Conservation (phyloP, 2,888 invertebrate genomes). For the Agrochola macilenta region DNA sequence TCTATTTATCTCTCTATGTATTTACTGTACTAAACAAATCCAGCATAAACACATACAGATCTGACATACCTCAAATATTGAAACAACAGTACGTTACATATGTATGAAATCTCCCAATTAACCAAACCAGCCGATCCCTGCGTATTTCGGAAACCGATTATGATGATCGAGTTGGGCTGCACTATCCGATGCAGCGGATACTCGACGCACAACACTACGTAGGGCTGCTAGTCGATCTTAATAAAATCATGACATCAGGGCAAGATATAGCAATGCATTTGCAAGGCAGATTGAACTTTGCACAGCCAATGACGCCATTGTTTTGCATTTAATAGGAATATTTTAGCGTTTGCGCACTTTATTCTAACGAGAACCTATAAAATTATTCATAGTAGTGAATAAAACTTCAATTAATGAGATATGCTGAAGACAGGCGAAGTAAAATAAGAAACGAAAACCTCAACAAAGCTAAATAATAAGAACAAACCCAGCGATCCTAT, state of each 20-base stretch:
- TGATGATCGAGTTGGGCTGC: constrained; percentile 35
- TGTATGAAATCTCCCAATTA: constrained; percentile 18
- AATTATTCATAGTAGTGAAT: background rate
- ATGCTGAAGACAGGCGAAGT: background rate
- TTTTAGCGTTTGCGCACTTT: constrained; percentile 2
- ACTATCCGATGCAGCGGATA: constrained; percentile 41
- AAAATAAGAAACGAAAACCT: background rate
- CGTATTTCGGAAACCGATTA: constrained; percentile 49
- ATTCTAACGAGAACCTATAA: background rate
- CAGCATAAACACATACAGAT: constrained; percentile 1
- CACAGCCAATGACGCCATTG: constrained; percentile 39
- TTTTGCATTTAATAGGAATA: constrained; percentile 35
- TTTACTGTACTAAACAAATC: background rate
- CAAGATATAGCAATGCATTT: constrained; percentile 33
- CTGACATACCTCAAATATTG: background rate
- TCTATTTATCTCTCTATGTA: background rate
- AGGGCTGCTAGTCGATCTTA: constrained; percentile 46
- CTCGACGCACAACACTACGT: constrained; percentile 38
- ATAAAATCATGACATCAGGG: constrained; percentile 24
- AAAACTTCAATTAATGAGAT: background rate
- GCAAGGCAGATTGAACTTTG: constrained; percentile 36
- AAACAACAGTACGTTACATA: constrained; percentile 14
- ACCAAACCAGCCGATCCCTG: constrained; percentile 15
- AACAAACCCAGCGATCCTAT: background rate
- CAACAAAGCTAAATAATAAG: background rate